Conservation (phyloP, 1,140 invertebrate genomes). For the Dicyema japonicum region DNA sequence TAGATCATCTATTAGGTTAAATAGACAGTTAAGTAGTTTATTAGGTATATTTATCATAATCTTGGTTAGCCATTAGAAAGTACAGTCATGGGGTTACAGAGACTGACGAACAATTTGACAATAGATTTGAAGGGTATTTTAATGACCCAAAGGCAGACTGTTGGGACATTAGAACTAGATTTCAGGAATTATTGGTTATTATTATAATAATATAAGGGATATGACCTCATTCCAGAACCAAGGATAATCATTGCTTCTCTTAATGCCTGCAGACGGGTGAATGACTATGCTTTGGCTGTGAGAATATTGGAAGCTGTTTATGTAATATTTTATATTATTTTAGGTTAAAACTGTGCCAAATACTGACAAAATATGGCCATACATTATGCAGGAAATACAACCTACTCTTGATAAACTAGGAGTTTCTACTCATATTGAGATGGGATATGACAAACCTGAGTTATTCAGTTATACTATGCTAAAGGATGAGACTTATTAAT, state of each 20-base stretch:
- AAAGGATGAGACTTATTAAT: neutral
- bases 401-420: conserved; percentile 69
- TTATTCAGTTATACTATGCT: conserved; percentile 18
- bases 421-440: conserved; percentile 59
- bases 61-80: no score
- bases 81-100: no score
- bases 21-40: no score
- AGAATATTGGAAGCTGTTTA: conserved; percentile 64
- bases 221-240: conserved; percentile 76
- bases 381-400: conserved; percentile 56
- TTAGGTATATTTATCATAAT: no score
- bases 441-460: conserved; percentile 87
- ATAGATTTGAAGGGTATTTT: conserved; percentile 47
- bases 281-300: conserved; percentile 60
- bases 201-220: conserved; percentile 23
- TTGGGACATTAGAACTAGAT: conserved; percentile 55
- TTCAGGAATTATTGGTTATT: conserved; percentile 11
- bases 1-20: no score
- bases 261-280: conserved; percentile 54
- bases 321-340: conserved; percentile 9
- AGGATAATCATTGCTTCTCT: conserved; percentile 59
- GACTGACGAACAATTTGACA: conserved; percentile 35
- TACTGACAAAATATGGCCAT: conserved; percentile 36
- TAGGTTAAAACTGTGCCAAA: neutral
- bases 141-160: conserved; percentile 57